Evolutionary conservation across 2,113 vertebrate genomes (phyloP), one percentile per base, ranked within the genome.

Genomic region (Gallinago paraguaiae): DNA sequence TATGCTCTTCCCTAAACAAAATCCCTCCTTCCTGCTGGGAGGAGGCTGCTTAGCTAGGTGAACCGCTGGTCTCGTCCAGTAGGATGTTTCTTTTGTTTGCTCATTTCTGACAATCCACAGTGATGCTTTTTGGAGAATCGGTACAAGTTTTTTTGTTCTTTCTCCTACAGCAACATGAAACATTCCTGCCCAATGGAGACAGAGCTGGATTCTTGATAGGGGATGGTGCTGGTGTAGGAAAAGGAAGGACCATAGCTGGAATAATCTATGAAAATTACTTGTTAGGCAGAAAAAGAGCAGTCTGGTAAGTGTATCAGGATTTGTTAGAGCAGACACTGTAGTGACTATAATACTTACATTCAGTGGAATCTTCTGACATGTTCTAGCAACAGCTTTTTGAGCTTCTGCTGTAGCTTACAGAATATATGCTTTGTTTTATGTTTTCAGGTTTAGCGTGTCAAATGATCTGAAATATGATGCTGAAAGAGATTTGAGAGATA

Each of bases 221-320:
- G 9, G 99, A 99, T 65, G 99, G 99, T 82, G 99, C 99, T 54
- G 99, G 99, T 82, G 99, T 99, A 75, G 99, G 99, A 59, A 99
- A 99, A 98, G 99, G 99, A 92, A 98, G 99, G 82, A 99, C 99
- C 25, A 99, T 99, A 90, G 99, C 99, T 86, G 99, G 99, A 75
- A 98, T 99, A 85, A 99, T 99, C 93, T 99, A 99, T 97, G 99
- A 99, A 95, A 99, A 99, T 92, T 99, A 99, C 70, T 98, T 99
- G 74, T 92, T 99, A 92, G 99, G 99, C 97, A 98, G 99, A 94
- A 99, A 99, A 97, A 98, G 99, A 96, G 99, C 99, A 9, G 98
- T 99, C n/a, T 99, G 99, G 99, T 99, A 98, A 99, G 98, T 97
- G 82, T 92, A 51, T 82, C 24, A 35, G 65, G 39, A 60, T 67